A percentile compares a stretch with the other conserved stretches of the same genome.
These are phyloP conservation scores for Ophthalmolycus amberensis DNA, from an alignment of 2,113 vertebrate genomes.

Conservation along the genomic window DNA sequence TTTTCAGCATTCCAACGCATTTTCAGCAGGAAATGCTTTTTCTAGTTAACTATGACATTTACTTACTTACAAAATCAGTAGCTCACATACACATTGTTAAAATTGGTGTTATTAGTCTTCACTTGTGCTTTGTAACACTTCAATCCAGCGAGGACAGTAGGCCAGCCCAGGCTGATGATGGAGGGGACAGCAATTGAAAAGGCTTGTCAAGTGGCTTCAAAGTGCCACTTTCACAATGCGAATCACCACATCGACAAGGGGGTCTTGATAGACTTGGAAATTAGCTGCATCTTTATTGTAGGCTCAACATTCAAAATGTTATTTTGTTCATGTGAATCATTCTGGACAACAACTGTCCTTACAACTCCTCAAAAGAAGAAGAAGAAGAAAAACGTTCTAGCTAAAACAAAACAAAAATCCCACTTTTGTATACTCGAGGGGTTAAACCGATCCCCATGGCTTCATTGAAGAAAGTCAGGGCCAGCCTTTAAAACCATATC, in stretches of 20 bases:
- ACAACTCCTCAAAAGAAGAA: background rate
- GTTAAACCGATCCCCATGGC: background rate
- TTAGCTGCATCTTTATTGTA: background rate
- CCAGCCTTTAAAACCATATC: background rate
- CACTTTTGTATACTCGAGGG: background rate
- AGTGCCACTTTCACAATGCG: conserved; percentile 50
- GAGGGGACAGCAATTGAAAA: conserved; percentile 54
- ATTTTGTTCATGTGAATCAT: conserved; percentile 11
- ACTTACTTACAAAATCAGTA: background rate
- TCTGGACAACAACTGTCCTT: background rate
- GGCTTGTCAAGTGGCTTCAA: conserved; percentile 60
- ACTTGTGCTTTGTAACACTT: conserved; percentile 20
- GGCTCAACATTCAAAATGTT: background rate
- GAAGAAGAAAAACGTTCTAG: background rate
- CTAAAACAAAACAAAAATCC: background rate
- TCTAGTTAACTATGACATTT: background rate
- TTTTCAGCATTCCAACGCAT: too few relatives aligned
- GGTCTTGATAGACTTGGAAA: background rate
- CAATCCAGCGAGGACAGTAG: conserved; percentile 31
- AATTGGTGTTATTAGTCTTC: conserved; percentile 28
- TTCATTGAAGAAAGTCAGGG: conserved; percentile 1
- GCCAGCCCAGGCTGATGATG: conserved; percentile 40
- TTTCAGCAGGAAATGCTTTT: too few relatives aligned
- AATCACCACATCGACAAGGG: conserved; percentile 27
- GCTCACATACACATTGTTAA: background rate